phyloP scores from a whole-genome alignment of 2,888 invertebrate species.

The Drosophila aldrichi region DNA sequence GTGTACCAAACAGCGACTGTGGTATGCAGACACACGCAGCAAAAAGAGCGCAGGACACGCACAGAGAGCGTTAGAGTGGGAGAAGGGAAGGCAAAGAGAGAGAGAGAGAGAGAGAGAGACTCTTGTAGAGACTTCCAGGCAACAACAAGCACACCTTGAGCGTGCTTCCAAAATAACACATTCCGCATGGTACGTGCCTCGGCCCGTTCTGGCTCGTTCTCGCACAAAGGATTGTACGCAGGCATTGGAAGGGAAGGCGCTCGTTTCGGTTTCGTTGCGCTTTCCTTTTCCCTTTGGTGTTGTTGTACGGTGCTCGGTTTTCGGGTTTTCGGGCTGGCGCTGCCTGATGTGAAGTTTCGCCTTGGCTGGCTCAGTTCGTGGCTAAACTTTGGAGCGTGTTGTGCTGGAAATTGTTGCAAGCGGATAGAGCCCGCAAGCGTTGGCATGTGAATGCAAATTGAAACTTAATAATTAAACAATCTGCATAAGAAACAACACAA shows the following conservation, averaged over 20 bases:
- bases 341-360: slow-evolving; percentile 59
- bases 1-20: slow-evolving; percentile 1
- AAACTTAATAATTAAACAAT: slow-evolving; percentile 39
- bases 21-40: slow-evolving; percentile 9
- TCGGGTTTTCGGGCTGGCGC: slow-evolving; percentile 44
- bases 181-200: slow-evolving; percentile 41
- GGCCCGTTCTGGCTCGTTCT: slow-evolving; percentile 36
- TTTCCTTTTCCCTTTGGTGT: slow-evolving; percentile 13
- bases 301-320: neutral
- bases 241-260: slow-evolving; percentile 63
- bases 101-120: slow-evolving; percentile 14
- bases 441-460: slow-evolving; percentile 40
- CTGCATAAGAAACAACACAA: slow-evolving; percentile 4
- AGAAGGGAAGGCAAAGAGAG: neutral
- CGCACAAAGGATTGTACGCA: slow-evolving; percentile 72
- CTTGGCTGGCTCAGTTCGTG: slow-evolving; percentile 69
- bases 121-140: slow-evolving; percentile 55
- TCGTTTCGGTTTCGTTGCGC: slow-evolving; percentile 30
- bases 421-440: slow-evolving; percentile 37
- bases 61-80: slow-evolving; percentile 16
- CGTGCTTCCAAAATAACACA: slow-evolving; percentile 76
- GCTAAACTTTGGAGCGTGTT: slow-evolving; percentile 80
- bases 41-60: slow-evolving; percentile 53
- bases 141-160: slow-evolving; percentile 23
- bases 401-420: slow-evolving; percentile 67